Conservation (phyloP, 2,888 invertebrate species). For the Cephus sareptanus region DNA sequence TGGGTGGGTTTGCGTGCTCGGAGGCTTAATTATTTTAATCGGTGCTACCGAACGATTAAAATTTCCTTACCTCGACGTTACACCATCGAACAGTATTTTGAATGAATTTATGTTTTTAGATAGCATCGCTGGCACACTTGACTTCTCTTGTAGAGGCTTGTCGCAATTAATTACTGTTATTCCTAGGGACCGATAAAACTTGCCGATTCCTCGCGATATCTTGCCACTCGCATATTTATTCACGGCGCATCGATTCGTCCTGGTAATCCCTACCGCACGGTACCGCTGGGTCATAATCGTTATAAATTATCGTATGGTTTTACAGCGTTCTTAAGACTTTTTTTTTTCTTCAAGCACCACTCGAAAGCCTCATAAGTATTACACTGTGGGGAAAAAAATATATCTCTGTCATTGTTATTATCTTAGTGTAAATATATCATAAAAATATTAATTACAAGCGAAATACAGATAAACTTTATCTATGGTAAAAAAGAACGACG, state of each 20-base stretch:
- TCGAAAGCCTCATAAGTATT: background rate
- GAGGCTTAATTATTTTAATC: slow-evolving; percentile 5
- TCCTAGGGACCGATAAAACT: slow-evolving; percentile 7
- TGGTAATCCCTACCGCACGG: background rate
- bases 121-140: slow-evolving; percentile 8
- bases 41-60: slow-evolving; percentile 11
- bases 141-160: slow-evolving; percentile 6
- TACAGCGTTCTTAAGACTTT: background rate
- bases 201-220: background rate
- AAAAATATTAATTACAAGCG: background rate
- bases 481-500: background rate
- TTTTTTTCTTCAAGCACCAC: background rate
- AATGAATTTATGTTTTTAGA: slow-evolving; percentile 17
- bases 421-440: background rate
- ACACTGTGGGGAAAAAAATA: background rate
- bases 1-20: background rate
- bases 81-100: slow-evolving; percentile 10
- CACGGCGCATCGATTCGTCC: background rate
- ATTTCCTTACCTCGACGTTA: slow-evolving; percentile 12
- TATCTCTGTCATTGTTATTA: background rate
- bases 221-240: background rate
- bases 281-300: background rate
- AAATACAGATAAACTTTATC: background rate
- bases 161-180: slow-evolving; percentile 17
- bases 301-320: background rate